These are phyloP conservation scores for Ectropis crepuscularia DNA, from an alignment of 2,888 invertebrate genomes.

Conservation along the genomic window DNA sequence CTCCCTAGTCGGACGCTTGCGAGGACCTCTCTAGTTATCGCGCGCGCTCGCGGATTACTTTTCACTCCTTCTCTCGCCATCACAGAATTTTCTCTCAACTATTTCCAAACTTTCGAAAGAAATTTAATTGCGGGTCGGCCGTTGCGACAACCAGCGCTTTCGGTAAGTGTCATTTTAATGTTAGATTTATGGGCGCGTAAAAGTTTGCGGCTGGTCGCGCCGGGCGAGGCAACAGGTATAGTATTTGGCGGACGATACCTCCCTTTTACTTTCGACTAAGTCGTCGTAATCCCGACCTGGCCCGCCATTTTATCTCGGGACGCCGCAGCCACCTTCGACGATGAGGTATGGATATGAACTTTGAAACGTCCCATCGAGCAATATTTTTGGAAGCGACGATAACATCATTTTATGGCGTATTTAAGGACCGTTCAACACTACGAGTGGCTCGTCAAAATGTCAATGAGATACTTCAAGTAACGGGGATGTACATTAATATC, in stretches of 20 bases:
- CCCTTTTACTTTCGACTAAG: constrained; percentile 67
- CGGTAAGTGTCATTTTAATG: constrained; percentile 59
- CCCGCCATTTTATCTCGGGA: constrained; percentile 66
- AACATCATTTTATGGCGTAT: constrained; percentile 21
- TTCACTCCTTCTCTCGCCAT: constrained; percentile 30
- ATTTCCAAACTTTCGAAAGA: constrained; percentile 56
- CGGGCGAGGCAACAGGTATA: constrained; percentile 73
- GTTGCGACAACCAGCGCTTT: constrained; percentile 45
- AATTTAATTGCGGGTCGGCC: background rate
- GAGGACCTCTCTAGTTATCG: constrained; percentile 44
- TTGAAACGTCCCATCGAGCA: constrained; percentile 37
- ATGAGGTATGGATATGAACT: constrained; percentile 28
- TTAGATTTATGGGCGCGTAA: constrained; percentile 59
- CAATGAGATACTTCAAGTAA: background rate
- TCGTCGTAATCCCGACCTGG: constrained; percentile 60
- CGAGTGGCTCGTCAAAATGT: background rate
- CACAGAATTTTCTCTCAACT: constrained; percentile 61
- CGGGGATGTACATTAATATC: background rate
- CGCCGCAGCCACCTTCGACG: constrained; percentile 27
- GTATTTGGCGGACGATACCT: constrained; percentile 50
- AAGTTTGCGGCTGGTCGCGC: constrained; percentile 63
- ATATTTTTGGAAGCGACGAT: constrained; percentile 19
- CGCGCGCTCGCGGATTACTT: constrained; percentile 63
- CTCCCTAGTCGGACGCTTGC: constrained; percentile 56
- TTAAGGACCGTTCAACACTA: constrained; percentile 4